These are phyloP conservation scores for Eleginops maclovinus DNA, from an alignment of 2,113 vertebrate genomes.

Conservation along the genomic window DNA sequence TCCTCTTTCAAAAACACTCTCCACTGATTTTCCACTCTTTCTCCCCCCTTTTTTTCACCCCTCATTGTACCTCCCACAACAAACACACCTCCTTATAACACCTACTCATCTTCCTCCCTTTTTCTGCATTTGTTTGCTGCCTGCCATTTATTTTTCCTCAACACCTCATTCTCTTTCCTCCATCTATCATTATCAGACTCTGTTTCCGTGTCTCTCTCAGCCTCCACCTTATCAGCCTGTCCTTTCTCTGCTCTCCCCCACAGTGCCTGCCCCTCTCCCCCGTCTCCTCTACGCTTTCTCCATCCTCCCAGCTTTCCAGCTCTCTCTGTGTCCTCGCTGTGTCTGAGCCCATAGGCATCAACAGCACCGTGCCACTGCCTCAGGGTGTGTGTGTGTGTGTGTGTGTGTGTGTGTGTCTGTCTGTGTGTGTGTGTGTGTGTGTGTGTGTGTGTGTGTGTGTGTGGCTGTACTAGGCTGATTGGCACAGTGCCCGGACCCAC, in stretches of 20 bases:
- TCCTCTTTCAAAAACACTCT: slow-evolving; percentile 48
- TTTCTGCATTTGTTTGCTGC: slow-evolving; percentile 42
- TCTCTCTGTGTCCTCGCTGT: slow-evolving; percentile 39
- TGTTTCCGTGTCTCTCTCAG: slow-evolving; percentile 38
- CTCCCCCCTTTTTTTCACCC: slow-evolving; percentile 17
- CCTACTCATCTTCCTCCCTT: slow-evolving; percentile 1
- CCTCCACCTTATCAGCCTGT: slow-evolving; percentile 64
- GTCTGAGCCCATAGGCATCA: slow-evolving; percentile 8
- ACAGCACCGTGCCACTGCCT: slow-evolving; percentile 57
- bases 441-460: slow-evolving; percentile 39
- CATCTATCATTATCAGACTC: slow-evolving; percentile 55
- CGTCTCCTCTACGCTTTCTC: slow-evolving; percentile 21
- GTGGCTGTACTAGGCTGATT: slow-evolving; percentile 45
- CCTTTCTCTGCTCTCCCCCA: slow-evolving; percentile 38
- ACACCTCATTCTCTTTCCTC: slow-evolving; percentile 33
- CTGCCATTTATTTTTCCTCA: slow-evolving; percentile 23
- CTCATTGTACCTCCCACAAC: slow-evolving; percentile 36
- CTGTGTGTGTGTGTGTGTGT: slow-evolving; percentile 34
- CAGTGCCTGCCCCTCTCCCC: slow-evolving; percentile 27
- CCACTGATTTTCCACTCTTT: slow-evolving; percentile 46
- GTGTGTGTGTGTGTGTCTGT: slow-evolving; percentile 23
- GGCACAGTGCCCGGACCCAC: slow-evolving; percentile 68
- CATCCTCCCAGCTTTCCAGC: slow-evolving; percentile 23
- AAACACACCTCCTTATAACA: slow-evolving; percentile 39
- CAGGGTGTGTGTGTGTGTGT: slow-evolving; percentile 12